Evolutionary conservation across 2,888 invertebrate species (phyloP).

Genomic region (Volucella bombylans): DNA sequence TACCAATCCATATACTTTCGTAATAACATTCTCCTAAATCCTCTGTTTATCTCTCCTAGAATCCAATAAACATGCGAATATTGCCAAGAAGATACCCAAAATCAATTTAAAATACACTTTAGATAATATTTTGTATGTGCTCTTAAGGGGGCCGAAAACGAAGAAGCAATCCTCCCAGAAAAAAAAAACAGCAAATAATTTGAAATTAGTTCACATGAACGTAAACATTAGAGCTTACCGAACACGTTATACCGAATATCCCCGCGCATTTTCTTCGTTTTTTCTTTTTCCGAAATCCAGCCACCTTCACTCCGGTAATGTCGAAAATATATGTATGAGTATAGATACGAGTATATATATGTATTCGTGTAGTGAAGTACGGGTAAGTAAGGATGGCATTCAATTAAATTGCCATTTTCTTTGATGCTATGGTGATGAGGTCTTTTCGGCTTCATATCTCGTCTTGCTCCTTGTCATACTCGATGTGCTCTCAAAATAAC

Average conservation of each 20-base stretch:
- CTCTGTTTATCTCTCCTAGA: conserved; percentile 36
- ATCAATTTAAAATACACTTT: conserved; percentile 69
- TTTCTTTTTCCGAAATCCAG: conserved; percentile 34
- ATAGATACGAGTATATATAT: no score
- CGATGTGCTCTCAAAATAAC: conserved; percentile 1
- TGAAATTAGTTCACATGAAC: conserved; percentile 60
- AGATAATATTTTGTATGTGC: conserved; percentile 41
- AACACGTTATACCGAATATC: background rate
- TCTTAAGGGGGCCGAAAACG: no score
- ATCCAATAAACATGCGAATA: conserved; percentile 65
- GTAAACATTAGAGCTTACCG: conserved; percentile 45
- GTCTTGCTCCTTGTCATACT: conserved; percentile 1
- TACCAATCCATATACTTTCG: conserved; percentile 46
- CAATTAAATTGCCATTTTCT: conserved; percentile 68
- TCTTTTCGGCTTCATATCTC: conserved; percentile 11
- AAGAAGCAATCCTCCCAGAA: background rate
- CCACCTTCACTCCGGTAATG: conserved; percentile 9
- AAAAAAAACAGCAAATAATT: conserved; percentile 52
- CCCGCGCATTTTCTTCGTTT: conserved; percentile 14
- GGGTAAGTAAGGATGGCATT: conserved; percentile 28
- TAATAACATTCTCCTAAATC: background rate
- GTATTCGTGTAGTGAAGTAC: background rate
- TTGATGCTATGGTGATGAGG: conserved; percentile 72
- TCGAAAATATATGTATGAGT: background rate
- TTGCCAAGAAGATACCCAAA: conserved; percentile 55